Evolutionary conservation across 2,888 invertebrate species (phyloP).

Genomic region (Seira musarum): DNA sequence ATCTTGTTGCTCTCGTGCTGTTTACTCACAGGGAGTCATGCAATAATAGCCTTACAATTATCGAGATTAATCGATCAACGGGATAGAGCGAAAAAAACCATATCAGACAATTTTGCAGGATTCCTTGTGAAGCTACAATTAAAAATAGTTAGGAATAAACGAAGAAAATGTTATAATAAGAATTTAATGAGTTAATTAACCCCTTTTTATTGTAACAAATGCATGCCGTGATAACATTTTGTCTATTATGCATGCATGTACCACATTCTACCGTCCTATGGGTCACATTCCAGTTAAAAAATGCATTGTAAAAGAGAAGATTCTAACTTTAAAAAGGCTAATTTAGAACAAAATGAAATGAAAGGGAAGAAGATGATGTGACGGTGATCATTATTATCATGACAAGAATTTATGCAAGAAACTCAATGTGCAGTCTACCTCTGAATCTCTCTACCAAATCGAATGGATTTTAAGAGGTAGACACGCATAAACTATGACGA

Average conservation of each 20-base stretch:
- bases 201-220: neutral
- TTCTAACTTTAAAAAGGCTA: neutral
- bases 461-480: constrained; percentile 3
- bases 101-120: neutral
- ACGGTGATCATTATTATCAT: constrained; percentile 1
- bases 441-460: constrained; percentile 4
- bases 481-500: constrained; percentile 8
- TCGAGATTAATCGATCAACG: neutral
- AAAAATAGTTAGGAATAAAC: neutral
- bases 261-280: neutral
- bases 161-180: neutral
- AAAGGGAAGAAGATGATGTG: neutral
- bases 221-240: neutral
- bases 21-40: no score
- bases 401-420: neutral
- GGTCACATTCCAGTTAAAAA: neutral
- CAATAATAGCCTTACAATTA: no score
- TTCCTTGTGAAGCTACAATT: neutral
- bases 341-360: constrained; percentile 1
- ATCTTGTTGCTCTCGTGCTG: neutral
- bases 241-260: neutral
- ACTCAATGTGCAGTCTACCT: no score
- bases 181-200: constrained; percentile 3
- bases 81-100: neutral
- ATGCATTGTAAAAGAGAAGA: neutral